Evolutionary conservation across 1,140 invertebrate genomes (phyloP).

Genomic region (Temnothorax curvispinosus): DNA sequence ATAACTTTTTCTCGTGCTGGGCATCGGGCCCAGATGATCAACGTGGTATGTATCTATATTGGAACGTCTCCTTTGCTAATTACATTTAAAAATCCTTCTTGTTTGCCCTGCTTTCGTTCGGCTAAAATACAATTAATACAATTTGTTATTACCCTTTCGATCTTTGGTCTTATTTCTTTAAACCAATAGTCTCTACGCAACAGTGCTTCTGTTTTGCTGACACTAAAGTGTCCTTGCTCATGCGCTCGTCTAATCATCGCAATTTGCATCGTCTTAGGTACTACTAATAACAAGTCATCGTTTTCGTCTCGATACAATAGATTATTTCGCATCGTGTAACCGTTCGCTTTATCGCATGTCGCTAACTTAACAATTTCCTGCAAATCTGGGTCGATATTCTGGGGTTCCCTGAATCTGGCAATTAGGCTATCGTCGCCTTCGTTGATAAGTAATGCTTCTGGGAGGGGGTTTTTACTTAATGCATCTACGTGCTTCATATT

Average conservation of each 20-base stretch:
- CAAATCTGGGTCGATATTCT: background rate
- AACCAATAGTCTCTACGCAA: slow-evolving; percentile 56
- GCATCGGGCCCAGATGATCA: slow-evolving; percentile 62
- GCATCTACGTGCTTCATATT: background rate
- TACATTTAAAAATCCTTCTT: background rate
- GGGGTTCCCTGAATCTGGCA: background rate
- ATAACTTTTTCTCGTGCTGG: slow-evolving; percentile 58
- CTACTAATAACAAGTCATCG: background rate
- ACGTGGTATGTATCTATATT: slow-evolving; percentile 2
- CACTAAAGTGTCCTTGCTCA: background rate
- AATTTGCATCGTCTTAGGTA: background rate
- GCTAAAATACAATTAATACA: slow-evolving; percentile 35
- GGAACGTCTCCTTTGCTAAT: background rate
- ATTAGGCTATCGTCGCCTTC: slow-evolving; percentile 3
- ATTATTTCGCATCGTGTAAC: background rate
- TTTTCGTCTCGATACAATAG: background rate
- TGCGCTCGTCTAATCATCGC: background rate
- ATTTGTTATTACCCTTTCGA: slow-evolving; percentile 25
- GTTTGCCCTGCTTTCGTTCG: slow-evolving; percentile 14
- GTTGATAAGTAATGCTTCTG: background rate
- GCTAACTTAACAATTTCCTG: background rate
- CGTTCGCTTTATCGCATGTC: background rate
- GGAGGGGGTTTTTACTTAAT: background rate
- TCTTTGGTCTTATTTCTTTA: background rate
- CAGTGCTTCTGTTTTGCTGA: background rate